phyloP scores from a whole-genome alignment of 2,888 invertebrate genomes.

The Stenichneumon culpator region DNA sequence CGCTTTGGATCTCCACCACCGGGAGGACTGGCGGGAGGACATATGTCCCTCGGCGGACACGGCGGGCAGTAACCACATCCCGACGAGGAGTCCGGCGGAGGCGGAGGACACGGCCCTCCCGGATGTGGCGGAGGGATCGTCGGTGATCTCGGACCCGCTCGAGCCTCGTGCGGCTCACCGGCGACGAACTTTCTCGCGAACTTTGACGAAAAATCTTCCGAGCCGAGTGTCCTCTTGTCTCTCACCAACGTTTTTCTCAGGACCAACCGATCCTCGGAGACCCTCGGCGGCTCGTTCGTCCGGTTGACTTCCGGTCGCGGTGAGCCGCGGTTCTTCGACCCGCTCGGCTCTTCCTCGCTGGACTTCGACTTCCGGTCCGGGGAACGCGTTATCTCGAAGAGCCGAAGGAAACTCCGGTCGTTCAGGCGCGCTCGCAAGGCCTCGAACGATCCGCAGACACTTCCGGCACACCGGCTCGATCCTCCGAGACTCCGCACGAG shows the following conservation, averaged over 20 bases:
- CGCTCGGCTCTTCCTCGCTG: not conserved
- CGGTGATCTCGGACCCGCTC: slow-evolving; percentile 5
- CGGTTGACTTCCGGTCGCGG: not conserved
- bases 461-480: not conserved
- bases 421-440: not conserved
- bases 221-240: slow-evolving; percentile 6
- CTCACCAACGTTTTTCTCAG: slow-evolving; percentile 1
- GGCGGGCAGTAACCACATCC: slow-evolving; percentile 19
- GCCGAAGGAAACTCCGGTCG: not conserved
- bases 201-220: slow-evolving; percentile 11
- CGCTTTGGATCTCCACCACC: slow-evolving; percentile 13
- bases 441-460: not conserved
- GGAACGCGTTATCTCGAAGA: slow-evolving; percentile 4
- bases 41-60: not conserved
- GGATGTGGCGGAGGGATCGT: slow-evolving; percentile 22
- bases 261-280: slow-evolving; percentile 17
- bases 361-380: not conserved
- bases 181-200: not conserved
- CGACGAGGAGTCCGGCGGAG: not conserved
- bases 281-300: slow-evolving; percentile 20
- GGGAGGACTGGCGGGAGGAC: slow-evolving; percentile 18
- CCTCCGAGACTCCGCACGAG: not conserved
- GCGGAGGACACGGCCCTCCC: slow-evolving; percentile 16
- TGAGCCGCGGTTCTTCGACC: not conserved
- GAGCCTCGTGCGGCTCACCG: not conserved